A percentile compares a stretch with the other conserved stretches of the same genome.
These are phyloP conservation scores for Ditylenchus dipsaci DNA, from an alignment of 1,140 invertebrate species.

Conservation along the genomic window DNA sequence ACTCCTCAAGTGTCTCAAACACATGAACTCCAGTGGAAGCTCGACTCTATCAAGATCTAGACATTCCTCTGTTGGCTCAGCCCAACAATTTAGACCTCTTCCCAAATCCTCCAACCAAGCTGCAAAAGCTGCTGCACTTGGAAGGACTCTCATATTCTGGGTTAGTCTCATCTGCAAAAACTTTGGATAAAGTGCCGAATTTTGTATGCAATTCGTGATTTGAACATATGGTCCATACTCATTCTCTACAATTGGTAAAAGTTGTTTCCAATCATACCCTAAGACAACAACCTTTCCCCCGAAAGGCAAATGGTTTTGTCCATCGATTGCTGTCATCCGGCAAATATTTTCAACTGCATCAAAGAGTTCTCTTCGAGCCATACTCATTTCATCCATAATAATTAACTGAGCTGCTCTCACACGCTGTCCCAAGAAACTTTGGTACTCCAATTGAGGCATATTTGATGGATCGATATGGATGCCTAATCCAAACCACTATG, in stretches of 20 bases:
- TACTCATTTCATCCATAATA: constrained; percentile 27
- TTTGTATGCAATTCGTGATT: neutral
- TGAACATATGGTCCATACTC: neutral
- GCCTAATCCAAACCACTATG: constrained; percentile 14
- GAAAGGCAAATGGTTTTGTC: constrained; percentile 6
- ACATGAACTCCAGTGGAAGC: neutral
- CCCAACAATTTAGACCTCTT: neutral
- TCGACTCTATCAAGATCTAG: neutral
- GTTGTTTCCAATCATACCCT: constrained; percentile 21
- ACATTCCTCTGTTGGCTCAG: neutral
- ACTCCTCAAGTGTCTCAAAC: neutral
- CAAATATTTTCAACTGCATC: constrained; percentile 17
- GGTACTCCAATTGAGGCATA: constrained; percentile 2
- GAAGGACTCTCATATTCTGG: neutral
- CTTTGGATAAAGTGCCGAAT: neutral
- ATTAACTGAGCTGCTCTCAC: constrained; percentile 6
- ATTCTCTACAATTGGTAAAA: too few species aligned
- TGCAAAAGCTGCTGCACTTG: neutral
- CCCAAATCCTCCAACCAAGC: neutral
- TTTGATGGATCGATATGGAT: neutral
- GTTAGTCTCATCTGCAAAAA: neutral
- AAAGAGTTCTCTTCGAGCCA: constrained; percentile 8
- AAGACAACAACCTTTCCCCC: constrained; percentile 18
- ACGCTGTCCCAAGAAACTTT: constrained; percentile 3
- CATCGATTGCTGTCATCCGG: neutral